Evolutionary conservation across 2,113 vertebrate species (phyloP), one percentile per base, ranked within the genome.

Genomic region (Scopus umbretta): DNA sequence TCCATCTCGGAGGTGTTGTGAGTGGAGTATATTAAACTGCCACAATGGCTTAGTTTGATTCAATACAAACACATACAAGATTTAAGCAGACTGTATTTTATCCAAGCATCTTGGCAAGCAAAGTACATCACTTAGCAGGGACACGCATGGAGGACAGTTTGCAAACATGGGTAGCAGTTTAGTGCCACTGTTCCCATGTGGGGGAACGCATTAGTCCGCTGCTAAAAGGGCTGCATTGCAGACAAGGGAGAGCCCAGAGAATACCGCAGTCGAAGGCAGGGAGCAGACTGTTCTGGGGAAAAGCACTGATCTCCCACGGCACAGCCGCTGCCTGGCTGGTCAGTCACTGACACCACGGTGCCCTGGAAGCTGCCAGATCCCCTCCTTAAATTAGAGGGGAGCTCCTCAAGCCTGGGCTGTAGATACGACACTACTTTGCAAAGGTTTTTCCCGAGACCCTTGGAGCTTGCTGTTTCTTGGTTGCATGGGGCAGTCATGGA

Each of bases 11-110:
- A 90, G 72, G 61, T 71, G 86, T 38, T 22, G 89, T 6, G 16
- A 36, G 75, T 63, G 82, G 86, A 96, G 92, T 65, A 1, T 70
- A 93, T 95, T 92, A 91, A 97, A 68, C 71, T 97, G 96, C 88
- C 96, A 97, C 55, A 3, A 20, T 0, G 67, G 80, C 76, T 96
- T 93, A 94, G 94, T 80, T 52, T 61, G 89, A 92, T 74, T 80
- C 86, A 9, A 15, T 13, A 59, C 25, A 34, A 92, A 82, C 82
- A 4, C 92, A 84, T 78, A 40, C 80, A 95, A 94, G 93, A 97
- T 97, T 97, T 49, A 97, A 94, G 80, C 82, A 45, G 97, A 3
- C 43, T 22, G 65, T 52, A 10, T 87, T 88, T 79, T 49, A 73
- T 20, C 49, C 27, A 2, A 56, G 88, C 10, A 30, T 90, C 85